These are phyloP conservation scores for Zapus hudsonius DNA, from an alignment of 2,113 vertebrate genomes.

Conservation along the genomic window DNA sequence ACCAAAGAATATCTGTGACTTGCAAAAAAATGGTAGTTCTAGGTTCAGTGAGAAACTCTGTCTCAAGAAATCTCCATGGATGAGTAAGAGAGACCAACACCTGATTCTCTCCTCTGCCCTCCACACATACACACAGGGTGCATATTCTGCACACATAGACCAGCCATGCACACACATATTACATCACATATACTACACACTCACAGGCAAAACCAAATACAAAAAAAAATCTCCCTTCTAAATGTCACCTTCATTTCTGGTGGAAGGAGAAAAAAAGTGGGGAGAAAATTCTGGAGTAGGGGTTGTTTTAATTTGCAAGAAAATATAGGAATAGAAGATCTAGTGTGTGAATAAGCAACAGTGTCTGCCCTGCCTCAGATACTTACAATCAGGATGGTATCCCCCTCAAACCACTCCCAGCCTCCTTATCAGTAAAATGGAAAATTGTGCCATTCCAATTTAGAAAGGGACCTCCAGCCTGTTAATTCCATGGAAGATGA, in stretches of 20 bases:
- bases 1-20: too few species aligned
- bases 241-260: neutral
- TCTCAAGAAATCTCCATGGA: too few species aligned
- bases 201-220: too few species aligned
- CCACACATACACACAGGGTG: too few species aligned
- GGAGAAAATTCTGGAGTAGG: neutral
- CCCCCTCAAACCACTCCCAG: fast-evolving
- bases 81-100: too few species aligned
- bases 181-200: too few species aligned
- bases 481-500: neutral
- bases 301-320: neutral
- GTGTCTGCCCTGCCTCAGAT: neutral
- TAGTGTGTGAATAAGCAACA: neutral
- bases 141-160: too few species aligned
- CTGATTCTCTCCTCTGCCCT: too few species aligned
- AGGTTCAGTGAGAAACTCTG: too few species aligned
- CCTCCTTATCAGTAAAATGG: neutral
- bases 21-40: too few species aligned
- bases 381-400: neutral
- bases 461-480: neutral
- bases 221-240: neutral
- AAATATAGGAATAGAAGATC: neutral
- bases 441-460: neutral
- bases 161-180: too few species aligned
- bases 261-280: neutral